Percentiles rank a stretch among this genome's conserved stretches.
phyloP scores from a whole-genome alignment of 2,113 vertebrate genomes.

The Peromyscus californicus region DNA sequence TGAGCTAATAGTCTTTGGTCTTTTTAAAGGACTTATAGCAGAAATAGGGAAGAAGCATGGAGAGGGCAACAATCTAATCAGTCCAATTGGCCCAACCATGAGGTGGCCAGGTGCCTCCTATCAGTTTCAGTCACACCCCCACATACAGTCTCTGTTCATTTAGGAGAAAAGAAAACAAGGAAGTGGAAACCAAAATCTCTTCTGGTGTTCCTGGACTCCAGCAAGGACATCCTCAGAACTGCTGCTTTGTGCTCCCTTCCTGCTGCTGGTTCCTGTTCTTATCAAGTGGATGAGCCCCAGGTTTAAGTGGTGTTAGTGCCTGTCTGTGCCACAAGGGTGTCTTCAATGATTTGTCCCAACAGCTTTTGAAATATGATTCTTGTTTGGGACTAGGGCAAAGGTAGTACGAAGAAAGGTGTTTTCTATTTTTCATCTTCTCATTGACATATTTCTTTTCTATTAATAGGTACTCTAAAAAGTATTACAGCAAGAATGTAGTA shows the following conservation, averaged over 20 bases:
- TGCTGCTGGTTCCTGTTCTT: background rate
- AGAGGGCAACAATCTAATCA: background rate
- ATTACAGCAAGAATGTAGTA: background rate
- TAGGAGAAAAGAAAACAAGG: background rate
- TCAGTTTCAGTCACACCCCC: background rate
- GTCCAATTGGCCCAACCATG: background rate
- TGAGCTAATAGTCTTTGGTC: background rate
- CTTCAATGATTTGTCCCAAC: background rate
- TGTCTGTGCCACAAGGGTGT: background rate
- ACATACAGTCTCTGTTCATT: background rate
- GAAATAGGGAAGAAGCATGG: background rate
- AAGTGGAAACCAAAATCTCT: background rate
- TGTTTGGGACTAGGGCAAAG: background rate
- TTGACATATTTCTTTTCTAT: background rate
- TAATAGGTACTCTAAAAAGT: background rate
- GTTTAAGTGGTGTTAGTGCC: background rate
- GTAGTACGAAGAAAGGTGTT: background rate
- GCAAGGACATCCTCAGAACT: background rate
- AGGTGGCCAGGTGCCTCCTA: background rate
- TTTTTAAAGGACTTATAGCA: background rate
- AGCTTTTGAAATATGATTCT: background rate
- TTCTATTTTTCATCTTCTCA: background rate
- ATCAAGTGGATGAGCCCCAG: background rate
- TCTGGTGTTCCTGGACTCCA: background rate
- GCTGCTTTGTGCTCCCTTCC: background rate